Evolutionary conservation across 2,113 vertebrate species (phyloP), one percentile per base, ranked within the genome.

Genomic region (Phaethon lepturus): DNA sequence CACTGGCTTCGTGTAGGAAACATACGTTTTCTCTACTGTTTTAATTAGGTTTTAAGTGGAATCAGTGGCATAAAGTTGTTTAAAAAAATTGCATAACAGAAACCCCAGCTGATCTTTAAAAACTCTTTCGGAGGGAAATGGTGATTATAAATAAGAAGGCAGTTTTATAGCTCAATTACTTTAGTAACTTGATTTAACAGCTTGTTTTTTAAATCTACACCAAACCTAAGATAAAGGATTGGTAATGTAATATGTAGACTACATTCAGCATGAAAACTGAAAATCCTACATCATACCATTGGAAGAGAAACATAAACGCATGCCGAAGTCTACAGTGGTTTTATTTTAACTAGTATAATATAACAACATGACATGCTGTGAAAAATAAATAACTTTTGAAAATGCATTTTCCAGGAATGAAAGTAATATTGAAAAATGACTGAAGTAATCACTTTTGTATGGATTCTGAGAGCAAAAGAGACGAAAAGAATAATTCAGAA

Each of bases 321-420:
- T 97, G 93, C 96, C 4, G 92, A 98, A 97, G 93, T 91, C 95
- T 95, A 96, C 95, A 97, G 96, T 97, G 97, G 97, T 98, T 98
- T 98, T 98, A 98, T 98, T 98, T 98, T 98, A 98, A 98, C 98
- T 98, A 98, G 97, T 97, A 97, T 96, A 98, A 97, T 98, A 96
- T 98, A 98, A 98, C 97, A 98, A 98, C 97, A 94, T 97, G 97
- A 97, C 97, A 98, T 95, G 88, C 98, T 96, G 97, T 98, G 98
- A 98, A 97, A 98, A 98, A 98, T 98, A 98, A 98, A 98, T 98
- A 98, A 98, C 97, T 98, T 98, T 97, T 97, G 98, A 98, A 98
- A 98, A 98, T 97, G 97, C 97, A 95, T 98, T 98, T 98, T 97
- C 98, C 96, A 95, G 97, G 96, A 97, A 97, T 97, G 97, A 97